These are phyloP conservation scores for Periophthalmus magnuspinnatus DNA, from an alignment of 2,797 vertebrate species.

Conservation along the genomic window DNA sequence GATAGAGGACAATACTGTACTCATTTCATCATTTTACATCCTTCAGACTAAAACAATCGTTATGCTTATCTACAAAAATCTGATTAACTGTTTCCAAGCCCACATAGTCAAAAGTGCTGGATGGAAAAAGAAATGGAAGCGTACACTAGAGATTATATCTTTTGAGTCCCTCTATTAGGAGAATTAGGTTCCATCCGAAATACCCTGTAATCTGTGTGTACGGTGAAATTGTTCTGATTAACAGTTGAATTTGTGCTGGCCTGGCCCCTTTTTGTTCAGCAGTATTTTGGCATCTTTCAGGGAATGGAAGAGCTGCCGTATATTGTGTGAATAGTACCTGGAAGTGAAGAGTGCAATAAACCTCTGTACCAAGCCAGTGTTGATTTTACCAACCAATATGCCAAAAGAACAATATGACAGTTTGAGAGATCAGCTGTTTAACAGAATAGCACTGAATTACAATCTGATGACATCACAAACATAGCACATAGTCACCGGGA, in stretches of 20 bases:
- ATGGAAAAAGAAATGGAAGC: constrained; percentile 36
- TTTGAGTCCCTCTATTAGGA: constrained; percentile 66
- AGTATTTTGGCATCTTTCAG: constrained; percentile 53
- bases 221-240: constrained; percentile 62
- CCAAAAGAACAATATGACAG: too few relatives aligned
- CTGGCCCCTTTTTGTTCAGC: constrained; percentile 65
- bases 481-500: too few relatives aligned
- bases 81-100: not conserved
- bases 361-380: not conserved
- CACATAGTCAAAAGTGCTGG: constrained; percentile 12
- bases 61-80: not conserved
- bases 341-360: constrained; percentile 5
- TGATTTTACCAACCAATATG: not conserved
- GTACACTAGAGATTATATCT: constrained; percentile 50
- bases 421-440: too few relatives aligned
- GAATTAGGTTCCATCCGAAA: constrained; percentile 66
- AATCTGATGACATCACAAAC: too few relatives aligned
- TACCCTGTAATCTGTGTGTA: constrained; percentile 51
- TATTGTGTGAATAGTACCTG: constrained; percentile 30
- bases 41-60: not conserved
- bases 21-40: constrained; percentile 1
- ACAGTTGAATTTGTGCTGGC: constrained; percentile 59
- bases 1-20: not conserved
- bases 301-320: constrained; percentile 40
- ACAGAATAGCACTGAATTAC: too few relatives aligned